A percentile compares a stretch with the other conserved stretches of the same genome.
Evolutionary conservation across 2,113 vertebrate genomes (phyloP).

Genomic region (Microtus richardsoni): DNA sequence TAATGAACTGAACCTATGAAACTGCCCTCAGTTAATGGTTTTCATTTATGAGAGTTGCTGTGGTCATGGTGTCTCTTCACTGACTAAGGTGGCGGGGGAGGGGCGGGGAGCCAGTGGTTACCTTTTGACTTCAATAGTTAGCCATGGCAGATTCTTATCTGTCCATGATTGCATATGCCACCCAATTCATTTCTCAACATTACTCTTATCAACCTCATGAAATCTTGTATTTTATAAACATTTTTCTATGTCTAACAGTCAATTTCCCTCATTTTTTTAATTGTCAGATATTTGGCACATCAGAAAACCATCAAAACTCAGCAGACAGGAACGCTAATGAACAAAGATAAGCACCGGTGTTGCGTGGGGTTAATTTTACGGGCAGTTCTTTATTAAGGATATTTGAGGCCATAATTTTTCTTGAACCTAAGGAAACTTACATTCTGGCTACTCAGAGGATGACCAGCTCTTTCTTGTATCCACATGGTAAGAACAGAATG

Average conservation of each 20-base stretch:
- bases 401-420: not conserved
- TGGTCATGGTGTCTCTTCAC: not conserved
- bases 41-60: not conserved
- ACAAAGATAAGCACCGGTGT: not conserved
- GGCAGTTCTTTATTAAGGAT: not conserved
- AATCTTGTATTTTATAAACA: conserved; percentile 1
- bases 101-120: accelerated
- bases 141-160: not conserved
- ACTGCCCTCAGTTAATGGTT: not conserved
- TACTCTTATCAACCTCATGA: conserved; percentile 18
- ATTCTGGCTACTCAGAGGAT: not conserved
- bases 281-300: conserved; percentile 11
- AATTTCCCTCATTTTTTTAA: not conserved
- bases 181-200: not conserved
- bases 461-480: conserved; percentile 13
- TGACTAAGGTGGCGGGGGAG: not conserved
- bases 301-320: conserved; percentile 12
- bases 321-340: not conserved
- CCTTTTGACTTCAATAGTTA: not conserved
- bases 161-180: not conserved
- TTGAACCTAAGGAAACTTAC: not conserved
- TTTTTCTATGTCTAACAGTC: not conserved
- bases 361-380: not conserved
- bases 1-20: not conserved
- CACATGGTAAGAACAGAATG: not conserved